These are phyloP conservation scores for Plumapathes pennacea DNA, from an alignment of 92 coral and sea anemone species.

Conservation along the genomic window DNA sequence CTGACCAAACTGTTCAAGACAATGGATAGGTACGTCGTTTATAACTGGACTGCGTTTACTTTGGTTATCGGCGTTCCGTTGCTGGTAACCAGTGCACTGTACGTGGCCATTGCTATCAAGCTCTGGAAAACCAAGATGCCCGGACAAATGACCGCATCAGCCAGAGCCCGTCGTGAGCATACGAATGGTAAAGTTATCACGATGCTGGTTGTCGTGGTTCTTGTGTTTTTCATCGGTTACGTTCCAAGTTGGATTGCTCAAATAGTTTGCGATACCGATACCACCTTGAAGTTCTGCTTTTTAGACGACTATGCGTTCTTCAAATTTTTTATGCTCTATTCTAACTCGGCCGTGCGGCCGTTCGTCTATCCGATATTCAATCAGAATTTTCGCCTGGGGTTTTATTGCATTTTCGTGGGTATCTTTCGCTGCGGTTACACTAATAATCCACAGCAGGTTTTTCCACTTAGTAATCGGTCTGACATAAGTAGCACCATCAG, in stretches of 20 bases:
- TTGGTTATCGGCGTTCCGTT: conserved; percentile 14
- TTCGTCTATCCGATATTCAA: conserved; percentile 31
- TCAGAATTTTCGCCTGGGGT: conserved; percentile 32
- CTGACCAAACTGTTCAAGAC: conserved; percentile 2
- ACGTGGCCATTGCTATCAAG: conserved; percentile 13
- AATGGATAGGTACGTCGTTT: conserved; percentile 6
- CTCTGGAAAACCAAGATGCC: conserved; percentile 10
- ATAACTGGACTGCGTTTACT: neutral
- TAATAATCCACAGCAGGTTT: too few species aligned
- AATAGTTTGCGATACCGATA: conserved; percentile 10
- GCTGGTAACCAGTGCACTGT: conserved; percentile 3
- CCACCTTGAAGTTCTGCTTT: conserved; percentile 31
- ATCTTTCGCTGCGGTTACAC: too few species aligned
- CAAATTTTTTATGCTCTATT: conserved; percentile 26
- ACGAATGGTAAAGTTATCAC: conserved; percentile 20
- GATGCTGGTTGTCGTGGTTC: conserved; percentile 27
- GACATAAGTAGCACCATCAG: too few species aligned
- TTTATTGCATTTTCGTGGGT: too few species aligned
- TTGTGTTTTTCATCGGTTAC: conserved; percentile 25
- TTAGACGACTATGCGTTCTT: conserved; percentile 4
- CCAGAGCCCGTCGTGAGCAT: conserved; percentile 18
- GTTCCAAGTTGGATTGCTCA: conserved; percentile 5
- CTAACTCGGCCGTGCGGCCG: conserved; percentile 39
- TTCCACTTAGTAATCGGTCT: too few species aligned
- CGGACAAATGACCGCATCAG: conserved; percentile 10